Base-by-base conservation (phyloP, 2,113 vertebrate species). In the Oenanthe oenanthe region DNA sequence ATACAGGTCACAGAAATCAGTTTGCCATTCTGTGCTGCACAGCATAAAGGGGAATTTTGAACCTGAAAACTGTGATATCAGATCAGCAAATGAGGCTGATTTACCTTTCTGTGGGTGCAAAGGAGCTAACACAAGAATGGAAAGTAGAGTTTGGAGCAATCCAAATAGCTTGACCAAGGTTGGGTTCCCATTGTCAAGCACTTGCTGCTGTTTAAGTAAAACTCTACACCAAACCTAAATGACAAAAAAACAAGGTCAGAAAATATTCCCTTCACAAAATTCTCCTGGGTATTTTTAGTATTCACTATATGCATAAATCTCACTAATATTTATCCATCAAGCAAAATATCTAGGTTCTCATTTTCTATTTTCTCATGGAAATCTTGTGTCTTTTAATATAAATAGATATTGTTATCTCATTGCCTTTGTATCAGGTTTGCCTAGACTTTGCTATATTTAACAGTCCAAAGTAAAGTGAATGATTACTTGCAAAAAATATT, bases 321-420 rank as follows among this genome's bases (percentile, higher is more conserved):
- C 45, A 85, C 73, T 83, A 32, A 86, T 58, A 90, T 57, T 14
- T 53, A 72, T 68, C 43, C 57, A 7, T 65, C 58, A 77, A 84
- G 17, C 22, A 74, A 92, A 91, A 73, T 36, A 75, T 71, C 29
- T 74, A 66, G 60, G 31, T 78, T 42, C 42, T 74, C 20, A 60
- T 92, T 84, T 94, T 89, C 43, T 90, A 24, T 80, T 91, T 92
- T 85, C 58, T 91, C 28, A 73, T 57, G 31, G 38, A 83, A 85
- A 68, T 92, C 31, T 73, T 65, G 6, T 26, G 5, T 32, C 20
- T n/a, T 88, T 93, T 73, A 62, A 84, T 77, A 71, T 31, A 84
- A 86, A 80, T 48, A 50, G 36, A 74, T 89, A 38, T 5, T 76
- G 20, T 40, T 73, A 70, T 10, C 58, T 77, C 17, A 15, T 86